Evolutionary conservation across 2,113 vertebrate genomes (phyloP), one percentile per base, ranked within the genome.

Genomic region (Mustelus asterias): DNA sequence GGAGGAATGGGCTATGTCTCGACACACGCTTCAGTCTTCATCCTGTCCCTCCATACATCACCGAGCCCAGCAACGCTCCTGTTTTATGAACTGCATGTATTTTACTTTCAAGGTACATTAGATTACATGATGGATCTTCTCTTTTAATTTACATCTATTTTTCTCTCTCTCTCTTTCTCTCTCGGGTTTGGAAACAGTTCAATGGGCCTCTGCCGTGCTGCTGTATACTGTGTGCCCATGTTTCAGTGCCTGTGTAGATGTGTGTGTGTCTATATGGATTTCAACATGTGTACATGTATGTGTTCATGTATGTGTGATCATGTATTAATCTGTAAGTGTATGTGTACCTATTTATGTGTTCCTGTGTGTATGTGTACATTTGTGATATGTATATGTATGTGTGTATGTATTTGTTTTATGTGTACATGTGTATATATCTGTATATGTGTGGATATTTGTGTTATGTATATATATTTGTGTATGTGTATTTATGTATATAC

Each of bases 21-120:
- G 94, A 72, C 94, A 95, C 44, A 72, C 24, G 14, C 94, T 95
- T 95, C 94, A 95, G 94, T 95, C 69, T 95, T 44, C 41, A 95
- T 95, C 94, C 94, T 72, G 94, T 41, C 94, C 24, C 69, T 44
- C 69, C 94, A 95, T 95, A 95, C 94, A 95, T 95, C 94, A 95
- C 94, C 26, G 94, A 72, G 94, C 94, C 69, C 94, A 95, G 69
- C 67, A 44, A 70, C 24, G 67, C 41, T 16, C 94, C 69, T 44
- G 41, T 72, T 95, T 95, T 95, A 95, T 95, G 94, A 95, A 95
- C 94, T 95, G 94, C 94, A 70, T 95, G 94, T 95, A 95, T 95
- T 95, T 95, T 95, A 95, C 94, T 95, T 95, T 95, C 94, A 95
- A 95, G 94, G 94, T 95, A 95, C 94, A 95, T 95, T 95, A 95